A percentile compares a stretch with the other conserved stretches of the same genome.
These are phyloP conservation scores for Horisme vitalbata DNA, from an alignment of 2,888 invertebrate genomes.

Conservation along the genomic window DNA sequence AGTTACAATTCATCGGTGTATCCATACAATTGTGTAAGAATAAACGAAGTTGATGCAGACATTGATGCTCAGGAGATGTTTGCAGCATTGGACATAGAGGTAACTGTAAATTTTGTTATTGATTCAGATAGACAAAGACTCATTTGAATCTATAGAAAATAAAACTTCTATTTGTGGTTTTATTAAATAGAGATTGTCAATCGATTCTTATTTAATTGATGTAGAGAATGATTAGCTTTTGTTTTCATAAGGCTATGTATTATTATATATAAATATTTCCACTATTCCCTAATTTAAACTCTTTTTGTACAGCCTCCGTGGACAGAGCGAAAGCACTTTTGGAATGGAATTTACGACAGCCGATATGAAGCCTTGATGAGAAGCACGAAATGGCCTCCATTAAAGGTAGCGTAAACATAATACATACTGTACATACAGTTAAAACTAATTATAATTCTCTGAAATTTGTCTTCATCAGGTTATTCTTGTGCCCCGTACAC, in stretches of 20 bases:
- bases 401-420: constrained; percentile 54
- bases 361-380: constrained; percentile 71
- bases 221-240: too few relatives aligned
- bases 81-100: constrained; percentile 63
- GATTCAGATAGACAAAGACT: too few relatives aligned
- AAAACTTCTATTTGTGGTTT: too few relatives aligned
- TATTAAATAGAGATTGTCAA: too few relatives aligned
- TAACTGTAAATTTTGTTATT: too few relatives aligned
- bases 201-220: too few relatives aligned
- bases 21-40: constrained; percentile 43
- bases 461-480: constrained; percentile 46
- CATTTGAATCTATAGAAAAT: too few relatives aligned
- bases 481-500: constrained; percentile 61
- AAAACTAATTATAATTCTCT: not conserved
- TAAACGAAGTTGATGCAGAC: constrained; percentile 47
- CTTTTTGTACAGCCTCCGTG: constrained; percentile 52
- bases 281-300: not conserved
- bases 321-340: constrained; percentile 55
- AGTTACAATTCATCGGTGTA: constrained; percentile 45
- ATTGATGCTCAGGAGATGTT: constrained; percentile 61
- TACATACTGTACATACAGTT: not conserved
- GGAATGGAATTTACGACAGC: constrained; percentile 65
- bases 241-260: too few relatives aligned
- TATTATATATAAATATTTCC: too few relatives aligned
- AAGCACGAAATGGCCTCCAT: constrained; percentile 65